phyloP scores from a whole-genome alignment of 2,797 vertebrate genomes.

The Sebastes dallii region DNA sequence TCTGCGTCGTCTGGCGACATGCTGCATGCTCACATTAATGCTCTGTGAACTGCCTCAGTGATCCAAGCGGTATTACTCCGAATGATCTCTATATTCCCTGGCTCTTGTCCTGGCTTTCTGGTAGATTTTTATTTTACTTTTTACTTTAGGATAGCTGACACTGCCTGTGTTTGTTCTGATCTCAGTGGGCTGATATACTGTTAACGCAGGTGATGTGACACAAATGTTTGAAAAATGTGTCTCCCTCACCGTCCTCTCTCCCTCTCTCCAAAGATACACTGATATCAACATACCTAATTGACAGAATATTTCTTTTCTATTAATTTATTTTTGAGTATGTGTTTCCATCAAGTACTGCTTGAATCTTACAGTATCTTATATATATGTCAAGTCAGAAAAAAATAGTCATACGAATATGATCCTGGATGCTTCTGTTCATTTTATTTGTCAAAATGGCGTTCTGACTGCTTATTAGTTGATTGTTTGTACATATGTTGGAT shows the following conservation, averaged over 20 bases:
- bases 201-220: slow-evolving; percentile 76
- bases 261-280: slow-evolving; percentile 84
- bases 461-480: slow-evolving; percentile 74
- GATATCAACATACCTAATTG: slow-evolving; percentile 73
- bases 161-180: slow-evolving; percentile 80
- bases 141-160: slow-evolving; percentile 77
- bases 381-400: slow-evolving; percentile 70
- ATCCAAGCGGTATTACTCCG: slow-evolving; percentile 54
- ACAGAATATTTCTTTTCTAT: slow-evolving; percentile 70
- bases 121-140: slow-evolving; percentile 49
- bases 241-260: slow-evolving; percentile 78
- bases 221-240: slow-evolving; percentile 66
- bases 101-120: slow-evolving; percentile 77
- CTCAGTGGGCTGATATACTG: slow-evolving; percentile 83
- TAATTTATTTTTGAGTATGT: slow-evolving; percentile 81
- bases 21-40: slow-evolving; percentile 68
- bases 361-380: slow-evolving; percentile 73
- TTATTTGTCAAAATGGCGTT: slow-evolving; percentile 65
- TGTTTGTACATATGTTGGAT: slow-evolving; percentile 81
- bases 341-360: slow-evolving; percentile 76
- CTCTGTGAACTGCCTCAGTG: slow-evolving; percentile 71
- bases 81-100: slow-evolving; percentile 66
- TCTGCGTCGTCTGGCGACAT: slow-evolving; percentile 58
- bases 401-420: slow-evolving; percentile 62
- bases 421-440: slow-evolving; percentile 72